phyloP scores from a whole-genome alignment of 1,140 invertebrate genomes.

The Drosophila bocki region DNA sequence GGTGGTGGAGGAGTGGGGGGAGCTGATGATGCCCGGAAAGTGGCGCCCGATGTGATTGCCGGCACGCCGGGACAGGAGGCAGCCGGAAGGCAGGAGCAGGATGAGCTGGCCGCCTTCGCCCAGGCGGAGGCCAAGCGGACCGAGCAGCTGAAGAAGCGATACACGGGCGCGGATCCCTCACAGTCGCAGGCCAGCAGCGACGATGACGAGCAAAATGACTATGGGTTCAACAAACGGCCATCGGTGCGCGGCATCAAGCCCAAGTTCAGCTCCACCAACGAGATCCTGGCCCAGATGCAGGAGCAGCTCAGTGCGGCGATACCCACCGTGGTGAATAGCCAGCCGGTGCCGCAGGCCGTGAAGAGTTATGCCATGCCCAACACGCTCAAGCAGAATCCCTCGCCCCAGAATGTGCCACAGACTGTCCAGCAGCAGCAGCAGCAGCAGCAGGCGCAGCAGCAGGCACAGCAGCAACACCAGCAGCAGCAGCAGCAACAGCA shows the following conservation, averaged over 20 bases:
- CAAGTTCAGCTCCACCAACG: conserved; percentile 89
- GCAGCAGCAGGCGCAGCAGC: conserved; percentile 29
- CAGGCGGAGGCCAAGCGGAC: conserved; percentile 92
- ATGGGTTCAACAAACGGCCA: conserved; percentile 94
- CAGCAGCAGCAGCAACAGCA: conserved; percentile 72
- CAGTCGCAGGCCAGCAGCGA: conserved; percentile 87
- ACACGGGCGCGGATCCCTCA: conserved; percentile 81
- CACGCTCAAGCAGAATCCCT: conserved; percentile 74
- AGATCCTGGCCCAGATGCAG: conserved; percentile 93
- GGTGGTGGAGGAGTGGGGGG: not conserved
- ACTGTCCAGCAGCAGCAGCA: conserved; percentile 35
- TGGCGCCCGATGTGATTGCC: conserved; percentile 91
- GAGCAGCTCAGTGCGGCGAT: conserved; percentile 88
- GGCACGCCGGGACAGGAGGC: conserved; percentile 88
- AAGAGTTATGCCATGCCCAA: conserved; percentile 81
- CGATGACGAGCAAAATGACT: conserved; percentile 94
- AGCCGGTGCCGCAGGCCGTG: conserved; percentile 72
- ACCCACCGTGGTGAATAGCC: conserved; percentile 74
- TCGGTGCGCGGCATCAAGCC: conserved; percentile 90
- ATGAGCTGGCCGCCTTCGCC: conserved; percentile 93
- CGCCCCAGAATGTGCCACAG: conserved; percentile 75
- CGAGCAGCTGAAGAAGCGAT: conserved; percentile 92
- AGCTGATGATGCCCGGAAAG: conserved; percentile 84
- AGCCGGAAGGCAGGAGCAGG: conserved; percentile 86
- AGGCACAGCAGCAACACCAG: conserved; percentile 41